Conservation (phyloP, 1,140 invertebrate species). For the Microplitis mediator region DNA sequence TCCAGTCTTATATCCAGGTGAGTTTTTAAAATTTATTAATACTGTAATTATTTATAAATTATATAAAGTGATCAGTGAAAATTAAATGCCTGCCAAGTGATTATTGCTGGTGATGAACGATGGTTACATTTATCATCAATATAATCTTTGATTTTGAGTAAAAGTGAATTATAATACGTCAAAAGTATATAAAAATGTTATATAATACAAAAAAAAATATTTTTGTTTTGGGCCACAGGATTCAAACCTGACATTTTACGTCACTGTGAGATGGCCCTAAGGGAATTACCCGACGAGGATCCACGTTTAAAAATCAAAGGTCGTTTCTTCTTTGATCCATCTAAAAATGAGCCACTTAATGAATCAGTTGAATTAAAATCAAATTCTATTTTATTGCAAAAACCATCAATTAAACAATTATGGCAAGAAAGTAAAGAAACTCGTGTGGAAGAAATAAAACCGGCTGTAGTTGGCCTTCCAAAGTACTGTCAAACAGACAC, state of each 20-base stretch:
- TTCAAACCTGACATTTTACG: constrained; percentile 58
- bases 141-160: no score
- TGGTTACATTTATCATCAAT: no score
- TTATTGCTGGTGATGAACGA: no score
- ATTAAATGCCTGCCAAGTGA: not conserved
- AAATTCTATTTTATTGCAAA: constrained; percentile 54
- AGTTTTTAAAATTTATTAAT: constrained; percentile 36
- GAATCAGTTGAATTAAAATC: constrained; percentile 35
- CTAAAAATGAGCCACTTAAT: constrained; percentile 34
- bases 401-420: constrained; percentile 44
- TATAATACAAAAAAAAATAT: constrained; percentile 15
- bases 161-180: not conserved
- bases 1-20: constrained; percentile 56
- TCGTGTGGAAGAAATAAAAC: constrained; percentile 13
- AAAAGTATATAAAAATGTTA: constrained; percentile 9
- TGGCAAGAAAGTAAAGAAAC: constrained; percentile 49
- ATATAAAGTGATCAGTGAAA: constrained; percentile 11
- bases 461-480: constrained; percentile 47
- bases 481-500: constrained; percentile 59
- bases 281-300: constrained; percentile 55
- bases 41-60: no score
- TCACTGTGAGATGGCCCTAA: constrained; percentile 54
- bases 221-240: constrained; percentile 45
- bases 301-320: constrained; percentile 59
- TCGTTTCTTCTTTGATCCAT: constrained; percentile 56